Base-by-base conservation (phyloP, 2,797 vertebrate species). In the Vireo griseus region DNA sequence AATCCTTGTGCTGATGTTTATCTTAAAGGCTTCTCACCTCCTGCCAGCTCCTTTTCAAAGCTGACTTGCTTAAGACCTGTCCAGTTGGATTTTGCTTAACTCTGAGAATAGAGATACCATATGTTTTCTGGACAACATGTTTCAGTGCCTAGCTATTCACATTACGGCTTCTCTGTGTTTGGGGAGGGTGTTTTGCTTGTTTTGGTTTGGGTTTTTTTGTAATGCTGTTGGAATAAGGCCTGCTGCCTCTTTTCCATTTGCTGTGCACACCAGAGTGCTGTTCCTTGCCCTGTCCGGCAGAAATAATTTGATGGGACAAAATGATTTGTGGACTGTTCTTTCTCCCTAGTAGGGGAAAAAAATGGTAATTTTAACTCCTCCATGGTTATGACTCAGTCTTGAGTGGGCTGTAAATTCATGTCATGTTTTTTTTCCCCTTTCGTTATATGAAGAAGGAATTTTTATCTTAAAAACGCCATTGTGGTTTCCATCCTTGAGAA, bases 381-480 rank as follows among this genome's bases (percentile, higher is more conserved):
- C 31, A 11, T 81, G 31, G 12, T 16, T 86, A 90, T 95, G 95
- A 90, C 51, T 93, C 90, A 92, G 19, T 93, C 25, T 75, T 75
- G 35, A 86, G 79, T 93, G 44, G 76, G 47, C 44, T 90, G 58
- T 58, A 90, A 88, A 92, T 66, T 88, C 42, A 13, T 62, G n/a
- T 68, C 16, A 20, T 88, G 11, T 14, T 75, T 79, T 79, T 79
- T 62, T 45, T 5, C 5, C 21, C 4, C 10, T 76, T 90, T 76
- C 3, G 0, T 82, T 71, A 39, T 37, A 62, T 21, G 55, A 78
- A 74, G 39, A 92, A 67, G 18, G 33, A 88, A 61, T 80, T 80
- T 79, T 42, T 92, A 83, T 72, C 42, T 80, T 83, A 58, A 88
- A 92, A 94, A 74, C 91, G 35, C 8, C n/a, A 16, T 57, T 65